These are phyloP conservation scores for Antheraea pernyi DNA, from an alignment of 1,140 invertebrate genomes.

Conservation along the genomic window DNA sequence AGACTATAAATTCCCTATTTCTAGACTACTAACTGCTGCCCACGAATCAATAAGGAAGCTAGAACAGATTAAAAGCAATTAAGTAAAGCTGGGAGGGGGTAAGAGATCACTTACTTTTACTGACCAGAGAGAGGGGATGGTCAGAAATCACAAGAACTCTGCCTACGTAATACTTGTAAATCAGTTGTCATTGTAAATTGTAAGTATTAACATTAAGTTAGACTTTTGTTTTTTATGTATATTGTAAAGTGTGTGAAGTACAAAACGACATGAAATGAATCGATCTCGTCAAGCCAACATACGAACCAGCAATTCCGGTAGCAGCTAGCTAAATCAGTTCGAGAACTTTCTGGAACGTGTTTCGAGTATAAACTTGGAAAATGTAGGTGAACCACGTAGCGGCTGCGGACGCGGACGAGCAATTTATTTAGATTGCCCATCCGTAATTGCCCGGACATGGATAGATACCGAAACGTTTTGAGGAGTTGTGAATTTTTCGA, in stretches of 20 bases:
- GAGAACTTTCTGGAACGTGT: constrained; percentile 3
- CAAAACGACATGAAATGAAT: not conserved
- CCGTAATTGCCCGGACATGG: not conserved
- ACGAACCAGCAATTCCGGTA: not conserved
- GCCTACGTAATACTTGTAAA: too few relatives aligned
- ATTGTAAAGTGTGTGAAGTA: not conserved
- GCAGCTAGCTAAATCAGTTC: constrained; percentile 1
- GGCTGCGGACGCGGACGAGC: not conserved
- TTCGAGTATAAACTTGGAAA: not conserved
- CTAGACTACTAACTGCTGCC: too few relatives aligned
- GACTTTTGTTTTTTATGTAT: not conserved
- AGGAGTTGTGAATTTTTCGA: not conserved
- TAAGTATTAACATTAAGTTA: too few relatives aligned
- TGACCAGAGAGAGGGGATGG: too few relatives aligned
- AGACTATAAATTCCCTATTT: too few relatives aligned
- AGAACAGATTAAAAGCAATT: too few relatives aligned
- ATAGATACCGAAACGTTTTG: not conserved
- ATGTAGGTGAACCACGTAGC: constrained; percentile 3
- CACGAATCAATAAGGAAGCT: too few relatives aligned
- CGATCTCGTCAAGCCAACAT: not conserved
- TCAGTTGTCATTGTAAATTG: too few relatives aligned
- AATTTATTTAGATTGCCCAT: constrained; percentile 5
- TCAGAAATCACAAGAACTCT: too few relatives aligned
- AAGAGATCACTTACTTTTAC: too few relatives aligned
- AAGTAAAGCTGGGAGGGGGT: too few relatives aligned